Base-by-base conservation (phyloP, 1,140 invertebrate species). In the Drosophila baimaii region DNA sequence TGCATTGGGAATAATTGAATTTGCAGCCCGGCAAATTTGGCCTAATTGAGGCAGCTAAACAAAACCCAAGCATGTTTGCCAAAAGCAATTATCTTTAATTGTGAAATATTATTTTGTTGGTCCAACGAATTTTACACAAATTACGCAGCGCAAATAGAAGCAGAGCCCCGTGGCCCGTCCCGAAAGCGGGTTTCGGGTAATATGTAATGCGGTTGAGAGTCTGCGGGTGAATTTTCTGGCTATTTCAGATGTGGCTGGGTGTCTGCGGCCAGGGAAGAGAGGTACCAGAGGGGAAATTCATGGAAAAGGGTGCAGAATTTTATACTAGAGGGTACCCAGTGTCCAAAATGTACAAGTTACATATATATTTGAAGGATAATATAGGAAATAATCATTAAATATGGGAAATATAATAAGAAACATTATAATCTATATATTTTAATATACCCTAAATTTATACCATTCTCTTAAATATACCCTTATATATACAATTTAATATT, bases 51-150 rank as follows among this genome's bases (percentile, higher is more conserved):
- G 35, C 39, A 59, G 37, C 58, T 58, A 57, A 78, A 62, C 75
- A 71, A 78, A 49, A 44, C 54, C 33, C 54, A 37, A 65, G 59
- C 62, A 51, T 56, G 47, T 70, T 76, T 70, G 74, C 58, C 61
- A 65, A 82, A 85, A 76, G 75, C 83, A 85, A 85, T 85, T 88
- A 85, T 79, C 64, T 79, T 88, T 86, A 86, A 85, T 82, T 81
- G 83, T 75, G 56, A 82, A 88, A 76, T 88, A 85, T 85, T 85
- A 81, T 85, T 77, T 54, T 70, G 66, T 66, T 85, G 61, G 31
- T 12, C 37, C 44, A 68, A 29, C 73, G 41, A 76, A 64, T 73
- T 71, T 59, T 80, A 80, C 81, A 47, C 81, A 84, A 84, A 84
- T 84, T 84, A 84, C 81, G 62, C 72, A 68, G 39, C 19, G 47